Evolutionary conservation across 1,140 invertebrate species (phyloP), one percentile per base, ranked within the genome.

Genomic region (Hirudo medicinalis): DNA sequence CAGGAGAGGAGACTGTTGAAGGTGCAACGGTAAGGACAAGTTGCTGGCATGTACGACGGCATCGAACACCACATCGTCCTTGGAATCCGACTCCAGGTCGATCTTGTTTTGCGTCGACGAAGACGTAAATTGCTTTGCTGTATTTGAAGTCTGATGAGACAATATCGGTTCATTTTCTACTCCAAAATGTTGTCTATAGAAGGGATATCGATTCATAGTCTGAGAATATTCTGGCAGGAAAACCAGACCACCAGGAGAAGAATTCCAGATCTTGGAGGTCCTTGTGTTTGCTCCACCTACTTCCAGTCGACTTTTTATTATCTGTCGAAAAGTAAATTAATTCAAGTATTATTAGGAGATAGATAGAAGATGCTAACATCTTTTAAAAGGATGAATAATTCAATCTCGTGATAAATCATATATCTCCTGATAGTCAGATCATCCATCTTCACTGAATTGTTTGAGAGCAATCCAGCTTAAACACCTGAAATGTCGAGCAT

Each of bases 241-340:
- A 49, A 88, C 86, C 71, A 94, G 82, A 27, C 89, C 91, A 53
- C 94, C 93, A 15, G 94, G 93, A 72, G 87, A 85, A 49, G 85
- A 87, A 81, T 96, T 96, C 94, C 93, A 96, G 66, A 91, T 85
- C 17, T 89, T 83, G 2, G 87, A 87, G 78, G 91, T 89, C 67
- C 91, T 86, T 67, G 84, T 83, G 75, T 85, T 86, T 82, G 6
- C 22, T 25, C 19, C 57, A 13, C 88, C 87, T 79, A 85, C 86
- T 67, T 88, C 87, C 73, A 97, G 84, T 71, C 93, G 86, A 80
- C 94, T 91, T 67, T 89, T 86, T 76, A 97, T 87, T 77, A 93
- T 92, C 91, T 94, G 83, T 17, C 32, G 32, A 36, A 36, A 3
- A 36, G 6, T 3, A 2, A 36, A 36, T 36, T 36, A 36, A 36